Evolutionary conservation across 2,888 invertebrate species (phyloP).

Genomic region (Zele albiditarsus): DNA sequence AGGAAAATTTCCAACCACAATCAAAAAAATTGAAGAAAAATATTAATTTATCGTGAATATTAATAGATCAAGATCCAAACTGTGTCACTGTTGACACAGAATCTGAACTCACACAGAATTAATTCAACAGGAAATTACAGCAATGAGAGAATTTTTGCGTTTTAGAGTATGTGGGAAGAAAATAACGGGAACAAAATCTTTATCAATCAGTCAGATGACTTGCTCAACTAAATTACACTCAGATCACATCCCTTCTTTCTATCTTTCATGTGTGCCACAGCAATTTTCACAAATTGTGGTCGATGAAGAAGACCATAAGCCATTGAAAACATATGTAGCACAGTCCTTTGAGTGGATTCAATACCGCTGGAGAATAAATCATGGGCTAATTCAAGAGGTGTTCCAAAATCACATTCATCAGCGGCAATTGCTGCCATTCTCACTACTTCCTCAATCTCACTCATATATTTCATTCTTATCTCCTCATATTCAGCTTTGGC

Average conservation of each 20-base stretch:
- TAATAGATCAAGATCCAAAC: too few relatives aligned
- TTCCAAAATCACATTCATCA: constrained; percentile 97
- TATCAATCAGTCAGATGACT: not conserved
- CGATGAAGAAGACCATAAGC: constrained; percentile 86
- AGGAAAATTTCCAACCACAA: too few relatives aligned
- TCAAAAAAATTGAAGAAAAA: too few relatives aligned
- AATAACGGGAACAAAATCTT: too few relatives aligned
- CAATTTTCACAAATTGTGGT: constrained; percentile 82
- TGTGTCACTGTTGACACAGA: too few relatives aligned
- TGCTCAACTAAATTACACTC: constrained; percentile 68
- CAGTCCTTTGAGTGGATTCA: constrained; percentile 79
- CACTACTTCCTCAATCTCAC: constrained; percentile 85
- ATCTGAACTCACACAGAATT: too few relatives aligned
- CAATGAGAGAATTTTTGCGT: too few relatives aligned
- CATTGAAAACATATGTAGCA: constrained; percentile 79
- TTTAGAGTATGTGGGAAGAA: too few relatives aligned
- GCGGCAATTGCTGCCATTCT: constrained; percentile 91
- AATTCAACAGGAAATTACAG: too few relatives aligned
- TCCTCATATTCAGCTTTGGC: constrained; percentile 76
- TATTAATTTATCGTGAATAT: too few relatives aligned
- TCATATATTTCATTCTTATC: constrained; percentile 78
- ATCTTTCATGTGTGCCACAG: constrained; percentile 82
- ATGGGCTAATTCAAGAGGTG: constrained; percentile 90
- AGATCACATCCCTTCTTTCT: constrained; percentile 77
- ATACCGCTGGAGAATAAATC: constrained; percentile 87